Base-by-base conservation (phyloP, 2,797 vertebrate genomes). In the Microctenopoma stevenorrisi region DNA sequence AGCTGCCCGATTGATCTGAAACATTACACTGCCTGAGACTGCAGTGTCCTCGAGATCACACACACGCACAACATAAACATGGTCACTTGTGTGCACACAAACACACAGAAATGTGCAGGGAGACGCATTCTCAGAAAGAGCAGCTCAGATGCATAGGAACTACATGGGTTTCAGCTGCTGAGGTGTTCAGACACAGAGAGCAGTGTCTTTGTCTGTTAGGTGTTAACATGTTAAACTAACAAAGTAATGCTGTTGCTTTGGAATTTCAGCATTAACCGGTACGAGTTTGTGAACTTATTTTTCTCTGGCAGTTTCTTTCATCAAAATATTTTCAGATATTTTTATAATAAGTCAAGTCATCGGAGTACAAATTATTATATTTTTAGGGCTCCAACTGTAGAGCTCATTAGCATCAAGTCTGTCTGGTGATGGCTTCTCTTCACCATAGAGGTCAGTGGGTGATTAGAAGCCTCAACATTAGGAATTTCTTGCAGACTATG, bases 1-100 rank as follows among this genome's bases (percentile, higher is more conserved):
- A 52, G 64, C 44, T 59, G 78, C 74, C 73, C 71, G 84, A 89
- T 83, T 79, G 83, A 86, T 87, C 78, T 76, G 84, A 76, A 86
- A 88, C 66, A 26, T 48, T 68, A 81, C 43, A 76, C 81, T 62
- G 43, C 8, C 14, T 3, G 1, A 28, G 67, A 76, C 76, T 0
- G 5, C n/a, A 38, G 66, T 68, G 81, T 76, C 63, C 63, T 67
- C 52, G 0, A 76, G 46, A 75, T 69, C 69, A 63, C 64, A 72
- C 16, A 79, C 56, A 59, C 56, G 56, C 50, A 53, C 59, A 57
- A 53, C 53, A 60, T 47, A 76, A 53, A 84, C 54, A 22, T 44
- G 38, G 22, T 15, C 38, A 59, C 43, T 62, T 48, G 64, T 26
- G 60, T 40, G 42, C 49, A 44, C 62, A 55, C 55, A 57, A 50